These are phyloP conservation scores for Micromussa lordhowensis DNA, from an alignment of 92 coral and sea anemone species.

Conservation along the genomic window DNA sequence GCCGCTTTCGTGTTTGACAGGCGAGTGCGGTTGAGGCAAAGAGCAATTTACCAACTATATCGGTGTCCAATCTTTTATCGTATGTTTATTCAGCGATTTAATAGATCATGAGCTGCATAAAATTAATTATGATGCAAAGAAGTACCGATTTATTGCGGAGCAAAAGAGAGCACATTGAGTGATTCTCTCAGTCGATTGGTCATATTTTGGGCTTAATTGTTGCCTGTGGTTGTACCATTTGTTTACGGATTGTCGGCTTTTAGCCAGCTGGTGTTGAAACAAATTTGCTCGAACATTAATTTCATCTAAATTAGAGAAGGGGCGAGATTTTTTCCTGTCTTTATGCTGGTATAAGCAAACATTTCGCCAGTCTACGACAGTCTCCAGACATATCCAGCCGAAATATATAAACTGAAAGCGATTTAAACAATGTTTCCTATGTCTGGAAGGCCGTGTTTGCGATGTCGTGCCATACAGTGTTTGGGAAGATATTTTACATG, in stretches of 20 bases:
- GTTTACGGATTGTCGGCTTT: not conserved
- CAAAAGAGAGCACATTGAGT: not conserved
- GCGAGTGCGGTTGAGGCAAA: not conserved
- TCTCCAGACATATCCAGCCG: not conserved
- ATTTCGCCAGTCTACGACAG: not conserved
- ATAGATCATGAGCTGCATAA: not conserved
- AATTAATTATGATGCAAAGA: constrained; percentile 19
- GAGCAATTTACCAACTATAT: constrained; percentile 17
- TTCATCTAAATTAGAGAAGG: not conserved
- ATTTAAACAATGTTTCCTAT: not conserved
- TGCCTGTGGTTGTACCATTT: not conserved
- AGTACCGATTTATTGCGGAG: constrained; percentile 22
- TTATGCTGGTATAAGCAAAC: too few relatives aligned
- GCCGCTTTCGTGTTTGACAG: not conserved
- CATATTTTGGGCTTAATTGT: constrained; percentile 9
- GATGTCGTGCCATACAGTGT: constrained; percentile 6
- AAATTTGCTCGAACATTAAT: constrained; percentile 5
- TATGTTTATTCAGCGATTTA: constrained; percentile 23
- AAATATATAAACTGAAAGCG: not conserved
- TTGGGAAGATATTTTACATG: constrained; percentile 13
- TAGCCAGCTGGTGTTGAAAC: constrained; percentile 25
- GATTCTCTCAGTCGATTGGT: constrained; percentile 14
- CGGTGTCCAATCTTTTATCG: constrained; percentile 24
- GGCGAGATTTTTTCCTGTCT: constrained; percentile 1
- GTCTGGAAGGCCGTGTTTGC: constrained; percentile 5